Evolutionary conservation across 2,797 vertebrate genomes (phyloP).

Genomic region (Ammospiza maritima): DNA sequence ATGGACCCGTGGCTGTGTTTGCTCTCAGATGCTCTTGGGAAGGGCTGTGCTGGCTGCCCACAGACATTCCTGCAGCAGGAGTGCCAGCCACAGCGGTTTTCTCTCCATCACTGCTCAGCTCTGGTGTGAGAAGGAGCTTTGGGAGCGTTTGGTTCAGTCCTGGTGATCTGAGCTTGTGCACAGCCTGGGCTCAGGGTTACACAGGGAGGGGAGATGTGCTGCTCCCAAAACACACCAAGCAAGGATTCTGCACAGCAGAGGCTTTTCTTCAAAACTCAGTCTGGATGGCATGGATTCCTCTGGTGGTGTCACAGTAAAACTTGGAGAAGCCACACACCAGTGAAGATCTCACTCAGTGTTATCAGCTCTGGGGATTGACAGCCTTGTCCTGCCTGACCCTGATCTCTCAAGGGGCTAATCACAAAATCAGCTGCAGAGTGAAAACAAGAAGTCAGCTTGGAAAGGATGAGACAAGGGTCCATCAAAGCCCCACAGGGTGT

Average conservation of each 20-base stretch:
- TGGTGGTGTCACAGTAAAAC: neutral
- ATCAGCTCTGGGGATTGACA: neutral
- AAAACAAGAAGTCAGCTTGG: neutral
- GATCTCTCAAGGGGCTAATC: neutral
- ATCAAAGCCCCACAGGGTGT: neutral
- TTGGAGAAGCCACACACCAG: neutral
- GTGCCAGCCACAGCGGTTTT: neutral
- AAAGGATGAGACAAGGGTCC: neutral
- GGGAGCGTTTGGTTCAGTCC: neutral
- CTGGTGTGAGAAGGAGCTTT: neutral
- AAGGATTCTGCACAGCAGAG: neutral
- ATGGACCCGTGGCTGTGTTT: neutral
- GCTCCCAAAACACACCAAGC: neutral
- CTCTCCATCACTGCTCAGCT: neutral
- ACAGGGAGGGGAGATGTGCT: neutral
- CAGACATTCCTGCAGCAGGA: neutral
- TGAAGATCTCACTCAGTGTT: fast-evolving
- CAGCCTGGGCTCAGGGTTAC: neutral
- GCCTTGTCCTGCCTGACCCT: neutral
- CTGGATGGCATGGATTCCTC: neutral
- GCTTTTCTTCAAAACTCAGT: neutral
- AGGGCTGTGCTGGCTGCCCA: neutral
- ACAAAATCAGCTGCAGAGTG: neutral
- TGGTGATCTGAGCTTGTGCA: fast-evolving
- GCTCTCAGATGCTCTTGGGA: neutral